phyloP scores from a whole-genome alignment of 2,797 vertebrate species.

The Tympanoctomys barrerae region DNA sequence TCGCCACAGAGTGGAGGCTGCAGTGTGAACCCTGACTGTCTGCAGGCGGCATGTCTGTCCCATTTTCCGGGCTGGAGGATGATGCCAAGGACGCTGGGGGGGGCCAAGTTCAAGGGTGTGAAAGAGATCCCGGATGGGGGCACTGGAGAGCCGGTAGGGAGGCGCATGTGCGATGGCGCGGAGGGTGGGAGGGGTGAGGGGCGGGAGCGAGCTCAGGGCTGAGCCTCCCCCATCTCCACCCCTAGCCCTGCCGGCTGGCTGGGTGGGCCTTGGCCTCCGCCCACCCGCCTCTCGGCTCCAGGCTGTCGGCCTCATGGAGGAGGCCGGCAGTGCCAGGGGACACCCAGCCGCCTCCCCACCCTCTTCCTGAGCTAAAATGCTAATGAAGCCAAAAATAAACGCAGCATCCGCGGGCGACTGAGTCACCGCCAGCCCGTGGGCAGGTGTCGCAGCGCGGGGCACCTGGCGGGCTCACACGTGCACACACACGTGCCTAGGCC shows the following conservation, averaged over 20 bases:
- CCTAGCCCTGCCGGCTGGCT: background rate
- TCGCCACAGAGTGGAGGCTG: too few species aligned
- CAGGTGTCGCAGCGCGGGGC: slow-evolving; percentile 69
- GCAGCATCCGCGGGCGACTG: slow-evolving; percentile 49
- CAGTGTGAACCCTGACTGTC: background rate
- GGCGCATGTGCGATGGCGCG: background rate
- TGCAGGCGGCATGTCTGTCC: background rate
- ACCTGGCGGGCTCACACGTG: slow-evolving; percentile 46
- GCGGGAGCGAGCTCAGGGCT: too few species aligned
- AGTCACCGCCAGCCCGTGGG: slow-evolving; percentile 78
- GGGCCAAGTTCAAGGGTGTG: background rate
- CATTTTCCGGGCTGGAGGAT: background rate
- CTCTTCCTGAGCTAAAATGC: slow-evolving; percentile 68
- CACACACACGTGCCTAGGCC: background rate
- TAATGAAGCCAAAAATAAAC: slow-evolving; percentile 79
- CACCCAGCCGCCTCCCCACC: slow-evolving; percentile 14
- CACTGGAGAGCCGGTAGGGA: too few species aligned
- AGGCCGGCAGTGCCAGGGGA: background rate
- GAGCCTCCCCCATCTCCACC: background rate
- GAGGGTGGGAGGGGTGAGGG: background rate
- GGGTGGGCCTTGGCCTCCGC: background rate
- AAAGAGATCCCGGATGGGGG: background rate
- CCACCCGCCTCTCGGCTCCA: background rate
- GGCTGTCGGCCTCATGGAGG: background rate
- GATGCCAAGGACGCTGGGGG: background rate